phyloP scores from a whole-genome alignment of 2,797 vertebrate genomes.

The Selene dorsalis region DNA sequence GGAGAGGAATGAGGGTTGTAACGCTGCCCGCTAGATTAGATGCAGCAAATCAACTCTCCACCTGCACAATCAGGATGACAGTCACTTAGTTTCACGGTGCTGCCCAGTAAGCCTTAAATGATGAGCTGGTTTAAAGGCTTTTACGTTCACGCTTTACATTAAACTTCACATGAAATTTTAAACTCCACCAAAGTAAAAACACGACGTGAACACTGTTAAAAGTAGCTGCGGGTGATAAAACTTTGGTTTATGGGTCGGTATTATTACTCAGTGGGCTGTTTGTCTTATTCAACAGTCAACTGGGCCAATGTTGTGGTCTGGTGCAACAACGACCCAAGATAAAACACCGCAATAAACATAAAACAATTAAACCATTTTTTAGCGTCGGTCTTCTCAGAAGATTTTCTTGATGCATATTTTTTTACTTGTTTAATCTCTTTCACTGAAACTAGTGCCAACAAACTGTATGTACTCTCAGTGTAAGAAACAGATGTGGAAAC shows the following conservation, averaged over 20 bases:
- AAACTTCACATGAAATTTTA: background rate
- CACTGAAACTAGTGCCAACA: background rate
- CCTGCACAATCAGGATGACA: conserved; percentile 6
- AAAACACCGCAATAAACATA: no score
- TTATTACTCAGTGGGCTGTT: background rate
- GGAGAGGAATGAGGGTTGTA: conserved; percentile 25
- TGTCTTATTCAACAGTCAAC: background rate
- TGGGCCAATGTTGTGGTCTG: background rate
- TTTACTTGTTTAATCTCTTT: background rate
- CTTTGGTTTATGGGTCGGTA: background rate
- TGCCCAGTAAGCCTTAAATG: background rate
- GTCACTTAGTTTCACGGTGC: background rate
- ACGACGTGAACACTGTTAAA: background rate
- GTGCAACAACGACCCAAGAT: no score
- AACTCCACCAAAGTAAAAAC: background rate
- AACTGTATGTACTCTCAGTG: background rate
- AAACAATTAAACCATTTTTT: no score
- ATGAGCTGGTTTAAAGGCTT: background rate
- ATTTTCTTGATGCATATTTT: background rate
- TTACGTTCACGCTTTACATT: background rate
- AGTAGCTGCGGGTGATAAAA: background rate
- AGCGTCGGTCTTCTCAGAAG: background rate
- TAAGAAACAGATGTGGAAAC: background rate
- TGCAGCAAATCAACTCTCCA: conserved; percentile 20
- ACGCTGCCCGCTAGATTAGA: conserved; percentile 35